Conservation (phyloP, 1,140 invertebrate genomes). For the Eubasilissa regina region DNA sequence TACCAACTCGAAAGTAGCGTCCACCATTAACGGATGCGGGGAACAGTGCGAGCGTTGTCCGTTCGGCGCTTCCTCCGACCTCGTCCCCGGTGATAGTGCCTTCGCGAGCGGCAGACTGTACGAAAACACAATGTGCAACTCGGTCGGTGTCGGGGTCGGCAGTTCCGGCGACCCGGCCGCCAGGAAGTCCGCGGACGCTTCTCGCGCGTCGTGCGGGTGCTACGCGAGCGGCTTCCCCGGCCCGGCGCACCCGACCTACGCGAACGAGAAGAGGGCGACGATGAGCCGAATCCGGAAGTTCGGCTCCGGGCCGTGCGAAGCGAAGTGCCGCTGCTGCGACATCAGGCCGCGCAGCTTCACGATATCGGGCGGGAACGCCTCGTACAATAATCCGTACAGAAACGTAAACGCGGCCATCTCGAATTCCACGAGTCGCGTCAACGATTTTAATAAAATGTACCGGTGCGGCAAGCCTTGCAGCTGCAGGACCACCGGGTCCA, state of each 20-base stretch:
- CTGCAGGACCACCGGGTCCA: background rate
- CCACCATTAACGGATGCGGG: conserved; percentile 1
- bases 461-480: conserved; percentile 35
- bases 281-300: conserved; percentile 4
- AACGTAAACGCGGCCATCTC: conserved; percentile 11
- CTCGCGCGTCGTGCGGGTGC: conserved; percentile 42
- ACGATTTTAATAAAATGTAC: conserved; percentile 49
- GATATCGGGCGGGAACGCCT: conserved; percentile 34
- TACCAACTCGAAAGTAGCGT: conserved; percentile 12
- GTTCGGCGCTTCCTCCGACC: background rate
- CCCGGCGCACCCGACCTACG: conserved; percentile 3
- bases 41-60: conserved; percentile 36
- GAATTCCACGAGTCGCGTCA: conserved; percentile 39
- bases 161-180: background rate
- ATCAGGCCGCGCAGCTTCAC: conserved; percentile 51
- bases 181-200: conserved; percentile 4
- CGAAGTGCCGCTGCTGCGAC: conserved; percentile 46
- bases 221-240: background rate
- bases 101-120: conserved; percentile 13
- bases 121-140: conserved; percentile 37
- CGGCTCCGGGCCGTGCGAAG: conserved; percentile 15
- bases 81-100: background rate
- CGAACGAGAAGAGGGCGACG: conserved; percentile 5
- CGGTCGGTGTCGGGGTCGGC: background rate
- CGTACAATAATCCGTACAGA: conserved; percentile 22